Evolutionary conservation across 2,113 vertebrate species (phyloP), one percentile per base, ranked within the genome.

Genomic region (Colinus virginianus): DNA sequence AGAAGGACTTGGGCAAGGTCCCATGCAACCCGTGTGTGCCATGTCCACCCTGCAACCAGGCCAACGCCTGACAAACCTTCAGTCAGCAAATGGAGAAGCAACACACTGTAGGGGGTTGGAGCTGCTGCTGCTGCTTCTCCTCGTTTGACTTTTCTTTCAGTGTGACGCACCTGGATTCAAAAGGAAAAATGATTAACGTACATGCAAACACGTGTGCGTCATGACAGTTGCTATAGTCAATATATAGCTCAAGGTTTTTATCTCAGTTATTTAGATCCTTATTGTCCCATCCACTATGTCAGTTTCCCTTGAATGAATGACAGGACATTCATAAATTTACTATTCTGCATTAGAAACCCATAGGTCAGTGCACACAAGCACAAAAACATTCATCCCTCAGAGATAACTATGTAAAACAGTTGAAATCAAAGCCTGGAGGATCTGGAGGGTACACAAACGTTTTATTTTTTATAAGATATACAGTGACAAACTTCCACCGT

Each of bases 211-310:
- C 16, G 22, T 8, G 22, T 11, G 78, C 46, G 51, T 78, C 25
- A 1, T 0, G 9, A n/a, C 1, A 48, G 55, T 30, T 79, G 13
- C 36, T 32, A 26, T 8, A 51, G 49, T 25, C 32, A 38, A 1
- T 51, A 53, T 16, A 53, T 28, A 28, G 51, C 58, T 64, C 32
- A 10, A 9, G 15, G 17, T 2, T 40, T 30, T 84, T 78, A 62
- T 42, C 40, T 28, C 28, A 25, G 19, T 62, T 67, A 9, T 17
- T 75, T 7, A 1, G 0, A 30, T 76, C 42, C 11, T 16, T 18
- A 10, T 14, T 13, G 10, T 34, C 59, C 11, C 30, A 5, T 3
- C 7, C 11, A 20, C 22, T 9, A 32, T 1, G 0, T 25, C 26
- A 49, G 2, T 40, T 79, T 15, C 14, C 34, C 19, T 42, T 30